Evolutionary conservation across 2,113 vertebrate species (phyloP), one percentile per base, ranked within the genome.

Genomic region (Columba janthina): DNA sequence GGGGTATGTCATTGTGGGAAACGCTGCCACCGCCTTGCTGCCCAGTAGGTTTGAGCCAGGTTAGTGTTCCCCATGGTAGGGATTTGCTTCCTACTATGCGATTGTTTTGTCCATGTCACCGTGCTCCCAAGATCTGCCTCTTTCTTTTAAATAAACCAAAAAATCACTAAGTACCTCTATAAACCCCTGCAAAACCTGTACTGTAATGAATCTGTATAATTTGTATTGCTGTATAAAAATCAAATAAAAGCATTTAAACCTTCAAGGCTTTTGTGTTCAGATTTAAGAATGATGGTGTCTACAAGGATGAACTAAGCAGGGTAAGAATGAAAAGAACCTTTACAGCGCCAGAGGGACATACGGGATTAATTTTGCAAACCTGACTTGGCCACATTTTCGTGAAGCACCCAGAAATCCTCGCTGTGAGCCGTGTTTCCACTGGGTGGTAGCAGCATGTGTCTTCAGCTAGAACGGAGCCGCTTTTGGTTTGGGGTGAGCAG

Each of bases 101-200:
- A 65, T 51, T 58, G 64, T 89, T 81, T 24, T 51, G 70, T 96
- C 94, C n/a, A 3, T 44, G 86, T 93, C 85, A 70, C 81, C 50
- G 7, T 79, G 91, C 92, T 88, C 93, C 94, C 44, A 3, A 87
- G 76, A 94, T 89, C 85, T 53, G 86, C 96, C 77, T 90, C 84
- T 85, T 95, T 77, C 69, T 92, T 89, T 77, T 73, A 44, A 95
- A 90, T 51, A 83, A 96, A 96, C 93, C 87, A 87, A 95, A 97
- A 97, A 78, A 42, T 91, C 86, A 95, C 81, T 5, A 7, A 88
- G 88, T 93, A 96, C 92, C 91, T 97, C 94, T 96, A 75, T 40
- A 91, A 97, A 88, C 57, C 95, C 88, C 90, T 71, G 67, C 79
- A 71, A 44, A 88, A 77, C 64, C 93, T 94, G 83, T 92, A 94